Evolutionary conservation across 1,140 invertebrate species (phyloP).

Genomic region (Papilio machaon): DNA sequence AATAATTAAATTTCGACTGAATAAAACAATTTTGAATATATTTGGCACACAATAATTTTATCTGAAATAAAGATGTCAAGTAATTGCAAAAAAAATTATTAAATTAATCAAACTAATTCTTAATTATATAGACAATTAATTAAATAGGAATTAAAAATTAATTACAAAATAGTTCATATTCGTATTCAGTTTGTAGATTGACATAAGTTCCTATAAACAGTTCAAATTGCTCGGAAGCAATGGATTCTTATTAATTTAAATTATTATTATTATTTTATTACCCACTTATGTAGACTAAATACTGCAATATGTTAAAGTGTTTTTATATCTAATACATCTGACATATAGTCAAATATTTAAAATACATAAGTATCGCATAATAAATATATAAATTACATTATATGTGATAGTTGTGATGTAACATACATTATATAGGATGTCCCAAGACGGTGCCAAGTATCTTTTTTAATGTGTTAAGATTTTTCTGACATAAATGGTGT

Average conservation of each 20-base stretch:
- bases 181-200: conserved; percentile 10
- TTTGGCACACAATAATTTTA: conserved; percentile 32
- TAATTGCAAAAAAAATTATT: background rate
- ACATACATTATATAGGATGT: background rate
- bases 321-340: too few relatives aligned
- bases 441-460: background rate
- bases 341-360: too few relatives aligned
- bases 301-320: background rate
- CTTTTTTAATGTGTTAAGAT: too few relatives aligned
- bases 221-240: background rate
- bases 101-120: background rate
- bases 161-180: conserved; percentile 37
- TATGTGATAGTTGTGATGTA: background rate
- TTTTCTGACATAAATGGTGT: too few relatives aligned
- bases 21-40: conserved; percentile 20
- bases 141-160: conserved; percentile 33
- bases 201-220: conserved; percentile 21
- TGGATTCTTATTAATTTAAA: background rate
- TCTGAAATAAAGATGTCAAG: background rate
- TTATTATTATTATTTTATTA: background rate
- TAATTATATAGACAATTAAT: background rate
- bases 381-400: background rate
- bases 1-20: conserved; percentile 19
- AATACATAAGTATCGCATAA: background rate
- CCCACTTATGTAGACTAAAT: background rate